Conservation (phyloP, 2,113 vertebrate genomes). For the Macroglossus sobrinus region DNA sequence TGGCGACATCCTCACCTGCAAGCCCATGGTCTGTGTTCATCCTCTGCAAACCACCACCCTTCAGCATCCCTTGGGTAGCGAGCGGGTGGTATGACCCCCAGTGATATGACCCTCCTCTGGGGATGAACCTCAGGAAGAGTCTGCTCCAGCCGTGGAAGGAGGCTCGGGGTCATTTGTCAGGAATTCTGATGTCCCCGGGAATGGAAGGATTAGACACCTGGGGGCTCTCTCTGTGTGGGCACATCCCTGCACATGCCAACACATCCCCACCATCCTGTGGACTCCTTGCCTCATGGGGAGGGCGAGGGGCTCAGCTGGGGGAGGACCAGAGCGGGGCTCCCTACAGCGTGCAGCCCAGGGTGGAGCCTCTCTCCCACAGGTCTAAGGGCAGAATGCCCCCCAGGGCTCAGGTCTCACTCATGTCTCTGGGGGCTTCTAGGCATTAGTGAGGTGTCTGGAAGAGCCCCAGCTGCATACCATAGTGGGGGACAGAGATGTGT, state of each 20-base stretch:
- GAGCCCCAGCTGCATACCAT: accelerated
- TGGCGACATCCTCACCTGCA: accelerated
- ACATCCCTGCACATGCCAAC: too few relatives aligned
- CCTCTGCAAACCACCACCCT: not conserved
- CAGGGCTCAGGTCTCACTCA: too few relatives aligned
- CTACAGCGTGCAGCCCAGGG: not conserved
- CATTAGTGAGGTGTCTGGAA: accelerated
- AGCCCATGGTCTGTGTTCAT: not conserved
- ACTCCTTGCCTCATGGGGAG: not conserved
- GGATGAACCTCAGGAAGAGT: not conserved
- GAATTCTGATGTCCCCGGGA: not conserved
- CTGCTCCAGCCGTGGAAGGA: not conserved
- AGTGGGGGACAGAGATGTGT: not conserved
- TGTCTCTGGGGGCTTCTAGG: not conserved
- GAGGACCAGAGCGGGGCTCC: not conserved
- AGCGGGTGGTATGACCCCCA: accelerated
- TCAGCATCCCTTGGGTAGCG: not conserved
- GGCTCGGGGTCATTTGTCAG: not conserved
- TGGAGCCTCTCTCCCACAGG: not conserved
- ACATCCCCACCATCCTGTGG: not conserved
- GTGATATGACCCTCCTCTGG: not conserved
- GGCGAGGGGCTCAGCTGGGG: accelerated
- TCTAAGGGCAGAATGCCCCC: not conserved
- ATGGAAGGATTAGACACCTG: not conserved
- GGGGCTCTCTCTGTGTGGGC: not conserved